Evolutionary conservation across 2,888 invertebrate genomes (phyloP).

Genomic region (Cordilura impudica): DNA sequence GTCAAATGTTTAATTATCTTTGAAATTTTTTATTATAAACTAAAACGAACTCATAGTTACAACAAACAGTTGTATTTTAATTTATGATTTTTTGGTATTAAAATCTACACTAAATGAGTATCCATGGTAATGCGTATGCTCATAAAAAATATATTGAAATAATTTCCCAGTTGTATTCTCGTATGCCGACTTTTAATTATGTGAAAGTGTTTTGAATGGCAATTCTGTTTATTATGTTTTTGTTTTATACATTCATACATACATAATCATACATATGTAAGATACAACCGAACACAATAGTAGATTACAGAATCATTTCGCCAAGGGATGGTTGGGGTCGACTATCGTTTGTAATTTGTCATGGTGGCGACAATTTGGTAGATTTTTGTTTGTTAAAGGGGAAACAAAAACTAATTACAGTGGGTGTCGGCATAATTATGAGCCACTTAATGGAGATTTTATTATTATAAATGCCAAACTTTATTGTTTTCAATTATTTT

Average conservation of each 20-base stretch:
- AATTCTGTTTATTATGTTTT: background rate
- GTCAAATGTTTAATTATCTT: conserved; percentile 57
- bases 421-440: conserved; percentile 60
- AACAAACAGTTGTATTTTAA: background rate
- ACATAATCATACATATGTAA: background rate
- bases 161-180: conserved; percentile 55
- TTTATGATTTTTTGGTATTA: background rate
- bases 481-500: conserved; percentile 35
- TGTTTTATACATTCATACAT: background rate
- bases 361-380: conserved; percentile 54
- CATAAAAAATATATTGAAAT: conserved; percentile 18
- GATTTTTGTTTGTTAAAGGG: conserved; percentile 19
- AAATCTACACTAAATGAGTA: conserved; percentile 5
- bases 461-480: conserved; percentile 45
- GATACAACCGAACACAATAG: background rate
- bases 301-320: background rate
- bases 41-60: background rate
- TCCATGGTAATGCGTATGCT: conserved; percentile 11
- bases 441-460: conserved; percentile 56
- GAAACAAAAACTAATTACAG: conserved; percentile 44
- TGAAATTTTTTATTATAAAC: conserved; percentile 38
- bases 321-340: background rate
- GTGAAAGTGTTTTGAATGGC: conserved; percentile 38
- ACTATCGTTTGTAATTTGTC: conserved; percentile 52
- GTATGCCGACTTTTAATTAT: conserved; percentile 33